Conservation (phyloP, 2,797 vertebrate genomes). For the Phalanger gymnotis region DNA sequence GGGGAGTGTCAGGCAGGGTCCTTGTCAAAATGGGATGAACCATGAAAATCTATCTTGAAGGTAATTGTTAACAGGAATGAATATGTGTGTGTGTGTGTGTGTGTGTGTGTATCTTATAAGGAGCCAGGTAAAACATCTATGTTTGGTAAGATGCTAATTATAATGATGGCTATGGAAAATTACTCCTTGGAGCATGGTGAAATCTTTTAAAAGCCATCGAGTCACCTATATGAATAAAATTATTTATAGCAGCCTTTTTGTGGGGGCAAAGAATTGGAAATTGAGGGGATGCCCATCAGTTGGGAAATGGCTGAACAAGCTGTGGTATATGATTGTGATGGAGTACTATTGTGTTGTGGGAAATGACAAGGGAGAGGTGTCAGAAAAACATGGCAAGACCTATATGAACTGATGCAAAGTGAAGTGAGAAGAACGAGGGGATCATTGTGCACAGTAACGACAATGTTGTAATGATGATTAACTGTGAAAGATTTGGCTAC, state of each 20-base stretch:
- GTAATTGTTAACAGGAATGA: background rate
- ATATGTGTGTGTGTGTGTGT: too few species aligned
- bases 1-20: background rate
- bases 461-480: background rate
- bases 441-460: background rate
- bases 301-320: background rate
- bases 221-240: background rate
- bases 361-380: background rate
- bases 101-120: background rate
- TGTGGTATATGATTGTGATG: background rate
- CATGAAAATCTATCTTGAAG: background rate
- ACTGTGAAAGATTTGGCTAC: background rate
- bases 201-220: slow-evolving; percentile 12
- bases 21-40: background rate
- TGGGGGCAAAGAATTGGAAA: slow-evolving; percentile 12
- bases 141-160: slow-evolving; percentile 24
- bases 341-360: background rate
- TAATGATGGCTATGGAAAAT: slow-evolving; percentile 25
- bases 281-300: background rate
- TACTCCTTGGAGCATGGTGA: background rate
- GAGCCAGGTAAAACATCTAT: background rate
- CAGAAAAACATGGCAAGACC: background rate
- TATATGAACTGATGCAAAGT: background rate
- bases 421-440: background rate
- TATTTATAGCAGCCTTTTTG: background rate